Evolutionary conservation across 2,888 invertebrate genomes (phyloP), one percentile per base, ranked within the genome.

Genomic region (Drosophila falleni): DNA sequence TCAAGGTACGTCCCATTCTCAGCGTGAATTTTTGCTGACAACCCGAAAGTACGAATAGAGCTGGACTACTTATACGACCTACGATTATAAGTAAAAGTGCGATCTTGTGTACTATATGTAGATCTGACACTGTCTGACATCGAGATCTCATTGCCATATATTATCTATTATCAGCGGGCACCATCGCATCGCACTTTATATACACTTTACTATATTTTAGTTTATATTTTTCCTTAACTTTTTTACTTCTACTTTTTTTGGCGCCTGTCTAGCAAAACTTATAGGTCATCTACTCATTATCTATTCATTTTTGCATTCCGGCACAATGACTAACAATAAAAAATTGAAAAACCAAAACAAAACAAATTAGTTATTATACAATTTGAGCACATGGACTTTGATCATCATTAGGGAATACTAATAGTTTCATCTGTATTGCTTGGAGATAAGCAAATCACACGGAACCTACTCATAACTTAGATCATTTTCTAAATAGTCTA

Each of bases 261-360:
- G 47, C 55, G 58, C 56, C 65, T 69, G 83, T 83, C 86, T 85
- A 67, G 83, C 83, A 61, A 71, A 85, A 85, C 78, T 83, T 82
- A 71, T 72, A 67, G 33, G 62, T 19, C 44, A 35, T 61, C 59
- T 50, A 50, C 35, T 37, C 33, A 23, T 51, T 58, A 59, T 64
- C 33, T 64, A 29, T 26, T 63, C 35, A 33, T 46, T 62, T 23
- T 62, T 58, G 65, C 59, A 65, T 66, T 73, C 46, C 63, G 62
- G 70, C 67, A 54, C 72, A 69, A 63, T 87, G 86, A 87, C 86
- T 87, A 87, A 87, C 87, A 71, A 75, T 35, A 73, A 50, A 76
- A 81, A 78, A 72, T 71, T 1, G 8, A 5, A 29, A 29, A 29
- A 29, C 4, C 29, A 29, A 31, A 31, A 9, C 74, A 87, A 80